Evolutionary conservation across 2,113 vertebrate genomes (phyloP).

Genomic region (Gallinago media): DNA sequence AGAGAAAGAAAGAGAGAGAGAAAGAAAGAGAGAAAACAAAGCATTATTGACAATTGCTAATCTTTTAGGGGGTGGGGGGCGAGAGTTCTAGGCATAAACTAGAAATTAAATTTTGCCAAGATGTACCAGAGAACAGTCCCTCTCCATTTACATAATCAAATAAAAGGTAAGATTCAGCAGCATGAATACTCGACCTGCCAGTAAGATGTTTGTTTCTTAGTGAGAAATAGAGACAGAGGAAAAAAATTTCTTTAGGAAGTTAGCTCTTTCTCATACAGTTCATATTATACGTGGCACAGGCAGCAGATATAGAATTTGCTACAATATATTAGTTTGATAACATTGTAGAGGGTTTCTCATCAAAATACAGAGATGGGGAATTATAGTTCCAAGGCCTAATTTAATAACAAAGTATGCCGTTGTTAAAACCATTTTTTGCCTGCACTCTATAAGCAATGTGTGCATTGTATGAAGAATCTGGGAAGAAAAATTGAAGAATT

Average conservation of each 20-base stretch:
- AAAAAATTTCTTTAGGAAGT: not conserved
- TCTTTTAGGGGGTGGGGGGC: not conserved
- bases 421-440: constrained; percentile 32
- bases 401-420: constrained; percentile 44
- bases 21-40: not conserved
- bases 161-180: constrained; percentile 56
- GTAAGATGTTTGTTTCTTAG: constrained; percentile 36
- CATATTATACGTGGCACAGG: constrained; percentile 38
- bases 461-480: not conserved
- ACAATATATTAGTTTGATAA: constrained; percentile 64
- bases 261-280: constrained; percentile 39
- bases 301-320: constrained; percentile 48
- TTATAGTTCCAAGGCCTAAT: constrained; percentile 38
- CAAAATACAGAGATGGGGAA: constrained; percentile 47
- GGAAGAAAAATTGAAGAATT: constrained; percentile 69
- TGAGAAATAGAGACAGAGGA: not conserved
- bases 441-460: not conserved
- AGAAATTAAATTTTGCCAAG: constrained; percentile 58
- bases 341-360: constrained; percentile 60
- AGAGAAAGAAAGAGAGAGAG: too few relatives aligned
- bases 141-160: constrained; percentile 60
- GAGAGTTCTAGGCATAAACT: constrained; percentile 9
- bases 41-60: constrained; percentile 21
- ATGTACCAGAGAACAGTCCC: constrained; percentile 17
- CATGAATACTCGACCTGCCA: constrained; percentile 6